Evolutionary conservation across 2,113 vertebrate genomes (phyloP).

Genomic region (Lepidothrix coronata): DNA sequence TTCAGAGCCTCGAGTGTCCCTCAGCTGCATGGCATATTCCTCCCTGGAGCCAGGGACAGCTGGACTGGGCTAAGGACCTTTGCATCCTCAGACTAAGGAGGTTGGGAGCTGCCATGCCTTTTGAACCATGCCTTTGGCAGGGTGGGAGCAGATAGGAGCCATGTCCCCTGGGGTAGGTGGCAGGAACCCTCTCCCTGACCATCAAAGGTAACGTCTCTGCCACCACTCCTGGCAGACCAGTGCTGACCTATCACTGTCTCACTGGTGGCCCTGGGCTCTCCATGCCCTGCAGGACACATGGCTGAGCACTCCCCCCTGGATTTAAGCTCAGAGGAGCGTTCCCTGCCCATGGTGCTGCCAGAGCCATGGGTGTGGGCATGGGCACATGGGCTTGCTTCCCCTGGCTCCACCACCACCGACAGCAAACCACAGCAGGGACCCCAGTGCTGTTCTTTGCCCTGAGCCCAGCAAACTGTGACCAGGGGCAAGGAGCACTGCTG

Average conservation of each 20-base stretch:
- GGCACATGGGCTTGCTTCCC: background rate
- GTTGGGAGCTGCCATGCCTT: accelerated
- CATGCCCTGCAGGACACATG: accelerated
- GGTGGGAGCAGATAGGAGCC: accelerated
- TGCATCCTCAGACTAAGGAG: background rate
- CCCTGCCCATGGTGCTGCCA: background rate
- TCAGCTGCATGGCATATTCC: background rate
- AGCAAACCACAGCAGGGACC: background rate
- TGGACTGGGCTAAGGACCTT: background rate
- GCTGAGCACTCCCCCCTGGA: background rate
- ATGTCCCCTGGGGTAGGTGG: accelerated
- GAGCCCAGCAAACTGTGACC: background rate
- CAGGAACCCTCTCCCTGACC: background rate
- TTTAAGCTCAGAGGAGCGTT: background rate
- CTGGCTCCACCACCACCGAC: accelerated
- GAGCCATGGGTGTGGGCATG: accelerated
- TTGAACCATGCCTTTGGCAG: background rate
- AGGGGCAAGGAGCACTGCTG: background rate
- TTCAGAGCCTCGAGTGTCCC: background rate
- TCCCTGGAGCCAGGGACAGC: background rate
- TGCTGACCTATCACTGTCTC: background rate
- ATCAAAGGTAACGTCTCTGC: accelerated
- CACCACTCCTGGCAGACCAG: accelerated
- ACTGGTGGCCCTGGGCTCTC: background rate
- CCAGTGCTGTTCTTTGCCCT: background rate